These are phyloP conservation scores for Dissostichus mawsoni DNA, from an alignment of 2,113 vertebrate genomes.

Conservation along the genomic window DNA sequence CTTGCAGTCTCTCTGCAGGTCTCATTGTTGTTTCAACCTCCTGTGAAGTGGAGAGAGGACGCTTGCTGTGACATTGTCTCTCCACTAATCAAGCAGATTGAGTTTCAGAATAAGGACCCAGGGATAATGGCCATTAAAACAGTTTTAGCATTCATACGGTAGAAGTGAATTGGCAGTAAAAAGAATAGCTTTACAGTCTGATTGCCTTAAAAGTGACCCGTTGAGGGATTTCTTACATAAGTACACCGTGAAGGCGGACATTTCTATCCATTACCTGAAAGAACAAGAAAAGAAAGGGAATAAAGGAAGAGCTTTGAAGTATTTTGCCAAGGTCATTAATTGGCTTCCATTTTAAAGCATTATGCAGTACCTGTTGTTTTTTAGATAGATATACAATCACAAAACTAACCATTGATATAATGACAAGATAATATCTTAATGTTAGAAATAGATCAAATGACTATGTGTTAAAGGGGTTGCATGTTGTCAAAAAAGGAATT, in stretches of 20 bases:
- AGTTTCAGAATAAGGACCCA: constrained; percentile 23
- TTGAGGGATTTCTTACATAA: constrained; percentile 11
- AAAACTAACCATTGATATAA: not conserved
- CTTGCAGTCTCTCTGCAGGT: constrained; percentile 8
- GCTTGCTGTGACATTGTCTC: constrained; percentile 8
- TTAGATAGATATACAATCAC: not conserved
- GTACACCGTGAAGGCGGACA: not conserved
- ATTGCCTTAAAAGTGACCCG: constrained; percentile 23
- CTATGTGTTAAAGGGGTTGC: not conserved
- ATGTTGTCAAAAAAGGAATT: too few relatives aligned
- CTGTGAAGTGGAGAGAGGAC: not conserved
- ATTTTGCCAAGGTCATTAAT: not conserved
- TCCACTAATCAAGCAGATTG: constrained; percentile 27
- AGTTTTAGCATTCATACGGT: constrained; percentile 19
- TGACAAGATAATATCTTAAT: not conserved
- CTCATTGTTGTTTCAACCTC: constrained; percentile 8
- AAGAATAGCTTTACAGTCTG: constrained; percentile 27
- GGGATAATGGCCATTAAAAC: constrained; percentile 28
- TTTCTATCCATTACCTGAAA: too few relatives aligned
- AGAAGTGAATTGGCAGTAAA: constrained; percentile 49
- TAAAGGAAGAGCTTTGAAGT: not conserved
- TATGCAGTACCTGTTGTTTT: not conserved
- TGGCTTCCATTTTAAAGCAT: not conserved
- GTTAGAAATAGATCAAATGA: not conserved
- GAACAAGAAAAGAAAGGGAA: not conserved